Evolutionary conservation across 1,140 invertebrate species (phyloP).

Genomic region (Monomorium pharaonis): DNA sequence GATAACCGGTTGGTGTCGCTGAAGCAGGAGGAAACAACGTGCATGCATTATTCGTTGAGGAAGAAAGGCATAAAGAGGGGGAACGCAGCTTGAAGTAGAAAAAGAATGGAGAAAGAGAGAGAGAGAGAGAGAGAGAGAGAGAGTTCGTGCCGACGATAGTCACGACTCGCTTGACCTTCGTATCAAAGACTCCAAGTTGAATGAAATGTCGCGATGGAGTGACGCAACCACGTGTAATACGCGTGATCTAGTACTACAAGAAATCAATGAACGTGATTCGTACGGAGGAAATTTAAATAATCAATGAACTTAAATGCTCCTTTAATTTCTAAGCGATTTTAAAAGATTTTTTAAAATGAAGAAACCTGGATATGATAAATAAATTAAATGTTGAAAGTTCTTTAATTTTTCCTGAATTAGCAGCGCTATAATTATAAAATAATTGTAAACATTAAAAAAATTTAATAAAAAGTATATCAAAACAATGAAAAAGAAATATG

Average conservation of each 20-base stretch:
- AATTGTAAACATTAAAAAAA: background rate
- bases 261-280: conserved; percentile 43
- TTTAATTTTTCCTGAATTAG: background rate
- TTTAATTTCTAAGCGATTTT: background rate
- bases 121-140: too few species aligned
- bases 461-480: background rate
- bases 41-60: conserved; percentile 29
- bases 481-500: background rate
- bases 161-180: conserved; percentile 84
- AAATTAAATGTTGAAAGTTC: background rate
- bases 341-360: background rate
- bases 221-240: conserved; percentile 78
- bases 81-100: conserved; percentile 54
- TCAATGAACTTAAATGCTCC: background rate
- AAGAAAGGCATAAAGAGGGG: conserved; percentile 59
- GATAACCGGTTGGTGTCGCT: background rate
- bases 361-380: background rate
- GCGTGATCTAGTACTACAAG: conserved; percentile 57
- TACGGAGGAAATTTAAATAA: background rate
- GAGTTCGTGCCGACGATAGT: conserved; percentile 45
- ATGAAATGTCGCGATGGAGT: conserved; percentile 81
- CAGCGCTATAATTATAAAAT: background rate
- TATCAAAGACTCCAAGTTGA: conserved; percentile 78
- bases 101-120: conserved; percentile 58
- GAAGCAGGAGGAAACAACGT: conserved; percentile 16